These are phyloP conservation scores for Chymomyza amoena DNA, from an alignment of 2,888 invertebrate species.

Conservation along the genomic window DNA sequence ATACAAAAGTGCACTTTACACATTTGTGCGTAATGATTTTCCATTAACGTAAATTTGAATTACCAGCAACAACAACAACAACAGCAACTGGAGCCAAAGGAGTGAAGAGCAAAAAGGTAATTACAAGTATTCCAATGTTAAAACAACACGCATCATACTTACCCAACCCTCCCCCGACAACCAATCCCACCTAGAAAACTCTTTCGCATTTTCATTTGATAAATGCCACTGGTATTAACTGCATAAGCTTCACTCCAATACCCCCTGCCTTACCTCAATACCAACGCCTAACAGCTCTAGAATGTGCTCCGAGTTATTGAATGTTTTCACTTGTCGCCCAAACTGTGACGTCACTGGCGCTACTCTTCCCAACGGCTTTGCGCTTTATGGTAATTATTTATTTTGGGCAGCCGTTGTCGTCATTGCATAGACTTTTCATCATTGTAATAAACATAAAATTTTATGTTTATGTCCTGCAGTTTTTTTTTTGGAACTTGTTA, in stretches of 20 bases:
- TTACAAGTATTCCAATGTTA: slow-evolving; percentile 61
- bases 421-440: slow-evolving; percentile 60
- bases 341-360: background rate
- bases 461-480: slow-evolving; percentile 59
- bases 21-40: slow-evolving; percentile 73
- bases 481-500: slow-evolving; percentile 31
- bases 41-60: slow-evolving; percentile 74
- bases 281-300: slow-evolving; percentile 18
- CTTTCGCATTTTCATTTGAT: slow-evolving; percentile 52
- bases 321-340: slow-evolving; percentile 2
- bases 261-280: background rate
- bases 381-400: slow-evolving; percentile 72
- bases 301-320: background rate
- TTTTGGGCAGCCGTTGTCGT: slow-evolving; percentile 59
- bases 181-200: background rate
- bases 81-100: slow-evolving; percentile 19
- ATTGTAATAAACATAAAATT: slow-evolving; percentile 68
- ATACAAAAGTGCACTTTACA: slow-evolving; percentile 67
- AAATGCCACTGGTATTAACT: slow-evolving; percentile 64
- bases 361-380: slow-evolving; percentile 22
- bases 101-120: slow-evolving; percentile 54
- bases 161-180: background rate
- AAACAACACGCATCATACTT: slow-evolving; percentile 46
- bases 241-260: slow-evolving; percentile 26
- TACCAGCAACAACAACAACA: slow-evolving; percentile 40